These are phyloP conservation scores for Darevskia mixta DNA, from an alignment of 2,797 vertebrate species.

Conservation along the genomic window DNA sequence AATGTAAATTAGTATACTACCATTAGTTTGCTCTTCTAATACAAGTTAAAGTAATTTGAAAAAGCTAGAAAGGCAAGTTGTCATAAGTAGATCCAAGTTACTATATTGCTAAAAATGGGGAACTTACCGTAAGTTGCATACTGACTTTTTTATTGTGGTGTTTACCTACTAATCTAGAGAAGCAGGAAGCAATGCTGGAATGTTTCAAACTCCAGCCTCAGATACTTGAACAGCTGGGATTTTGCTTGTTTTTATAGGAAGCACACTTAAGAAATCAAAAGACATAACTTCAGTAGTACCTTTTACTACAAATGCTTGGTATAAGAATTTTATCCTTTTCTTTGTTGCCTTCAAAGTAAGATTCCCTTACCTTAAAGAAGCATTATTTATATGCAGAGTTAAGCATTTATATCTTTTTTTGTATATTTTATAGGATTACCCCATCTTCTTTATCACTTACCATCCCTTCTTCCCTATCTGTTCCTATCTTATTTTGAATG, in stretches of 20 bases:
- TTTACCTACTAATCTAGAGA: conserved; percentile 38
- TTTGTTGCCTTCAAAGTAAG: neutral
- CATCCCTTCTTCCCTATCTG: neutral
- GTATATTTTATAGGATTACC: neutral
- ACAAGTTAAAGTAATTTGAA: neutral
- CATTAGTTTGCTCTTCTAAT: neutral
- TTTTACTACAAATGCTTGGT: neutral
- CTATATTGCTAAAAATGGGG: neutral
- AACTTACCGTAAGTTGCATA: conserved; percentile 10
- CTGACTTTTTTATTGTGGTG: conserved; percentile 9
- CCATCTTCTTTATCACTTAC: neutral
- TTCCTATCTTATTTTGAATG: neutral
- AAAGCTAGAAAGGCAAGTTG: neutral
- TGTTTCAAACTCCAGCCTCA: neutral
- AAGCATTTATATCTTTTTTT: neutral
- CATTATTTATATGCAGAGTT: neutral
- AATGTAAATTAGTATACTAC: neutral
- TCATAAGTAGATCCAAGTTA: neutral
- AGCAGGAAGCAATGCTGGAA: conserved; percentile 8
- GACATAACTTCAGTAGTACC: neutral
- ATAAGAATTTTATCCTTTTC: neutral
- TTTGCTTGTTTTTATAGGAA: neutral
- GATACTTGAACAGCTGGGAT: neutral
- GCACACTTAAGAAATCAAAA: neutral
- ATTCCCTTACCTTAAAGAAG: neutral